Evolutionary conservation across 2,113 vertebrate species (phyloP).

Genomic region (Okapia johnstoni): DNA sequence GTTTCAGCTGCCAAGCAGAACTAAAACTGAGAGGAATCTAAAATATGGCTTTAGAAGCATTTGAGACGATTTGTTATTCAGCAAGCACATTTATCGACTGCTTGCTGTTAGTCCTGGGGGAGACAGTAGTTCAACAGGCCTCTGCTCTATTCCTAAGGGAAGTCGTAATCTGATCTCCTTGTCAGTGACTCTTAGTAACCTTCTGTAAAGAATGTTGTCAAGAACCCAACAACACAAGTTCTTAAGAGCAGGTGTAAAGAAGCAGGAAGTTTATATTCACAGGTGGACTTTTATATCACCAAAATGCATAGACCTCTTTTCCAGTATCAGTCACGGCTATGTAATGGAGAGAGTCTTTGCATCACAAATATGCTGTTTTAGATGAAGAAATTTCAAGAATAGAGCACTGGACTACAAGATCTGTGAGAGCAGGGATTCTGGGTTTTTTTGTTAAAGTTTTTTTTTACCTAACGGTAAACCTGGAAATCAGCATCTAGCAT

Average conservation of each 20-base stretch:
- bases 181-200: neutral
- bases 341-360: neutral
- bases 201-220: neutral
- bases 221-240: neutral
- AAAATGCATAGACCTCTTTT: neutral
- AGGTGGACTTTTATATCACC: neutral
- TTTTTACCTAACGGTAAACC: neutral
- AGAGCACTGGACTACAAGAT: neutral
- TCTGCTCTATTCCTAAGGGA: neutral
- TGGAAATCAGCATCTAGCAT: neutral
- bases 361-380: neutral
- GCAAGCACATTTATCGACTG: accelerated
- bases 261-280: neutral
- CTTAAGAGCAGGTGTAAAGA: neutral
- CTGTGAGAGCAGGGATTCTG: neutral
- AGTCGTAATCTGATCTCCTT: neutral
- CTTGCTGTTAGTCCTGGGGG: neutral
- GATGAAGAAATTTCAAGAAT: neutral
- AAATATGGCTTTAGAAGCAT: neutral
- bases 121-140: neutral
- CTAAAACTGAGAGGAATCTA: neutral
- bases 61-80: neutral
- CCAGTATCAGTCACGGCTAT: neutral
- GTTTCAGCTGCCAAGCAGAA: neutral
- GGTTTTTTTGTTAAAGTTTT: neutral